Evolutionary conservation across 1,140 invertebrate genomes (phyloP).

Genomic region (Tetragnatha versicolor): DNA sequence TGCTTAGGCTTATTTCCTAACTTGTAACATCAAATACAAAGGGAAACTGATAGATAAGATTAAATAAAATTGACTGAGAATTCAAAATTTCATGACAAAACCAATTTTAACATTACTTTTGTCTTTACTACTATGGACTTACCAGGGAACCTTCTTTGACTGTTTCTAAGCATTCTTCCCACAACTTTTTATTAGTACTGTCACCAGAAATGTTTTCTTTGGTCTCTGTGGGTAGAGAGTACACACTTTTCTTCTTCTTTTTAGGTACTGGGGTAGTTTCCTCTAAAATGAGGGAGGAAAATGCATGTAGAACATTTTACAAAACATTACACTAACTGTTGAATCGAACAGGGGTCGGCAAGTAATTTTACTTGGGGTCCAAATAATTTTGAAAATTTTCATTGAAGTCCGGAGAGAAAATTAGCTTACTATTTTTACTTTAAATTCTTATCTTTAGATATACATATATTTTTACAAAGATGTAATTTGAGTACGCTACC

Average conservation of each 20-base stretch:
- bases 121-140: neutral
- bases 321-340: neutral
- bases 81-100: neutral
- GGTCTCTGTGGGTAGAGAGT: slow-evolving; percentile 67
- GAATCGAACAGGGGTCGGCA: neutral
- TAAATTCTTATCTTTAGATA: too few relatives aligned
- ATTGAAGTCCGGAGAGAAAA: too few relatives aligned
- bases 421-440: too few relatives aligned
- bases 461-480: too few relatives aligned
- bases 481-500: too few relatives aligned
- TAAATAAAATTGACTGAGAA: too few relatives aligned
- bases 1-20: too few relatives aligned
- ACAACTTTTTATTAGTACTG: slow-evolving; percentile 72
- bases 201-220: slow-evolving; percentile 71
- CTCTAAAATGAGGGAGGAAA: neutral
- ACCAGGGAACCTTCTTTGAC: slow-evolving; percentile 62
- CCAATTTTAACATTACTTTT: neutral
- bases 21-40: too few relatives aligned
- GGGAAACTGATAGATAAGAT: too few relatives aligned
- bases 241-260: slow-evolving; percentile 66
- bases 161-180: slow-evolving; percentile 70
- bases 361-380: too few relatives aligned
- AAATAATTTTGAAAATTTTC: too few relatives aligned
- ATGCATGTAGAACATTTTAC: neutral
- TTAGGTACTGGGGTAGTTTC: slow-evolving; percentile 58